A percentile compares a stretch with the other conserved stretches of the same genome.
Conservation (phyloP, 2,113 vertebrate species). For the Pipa parva region DNA sequence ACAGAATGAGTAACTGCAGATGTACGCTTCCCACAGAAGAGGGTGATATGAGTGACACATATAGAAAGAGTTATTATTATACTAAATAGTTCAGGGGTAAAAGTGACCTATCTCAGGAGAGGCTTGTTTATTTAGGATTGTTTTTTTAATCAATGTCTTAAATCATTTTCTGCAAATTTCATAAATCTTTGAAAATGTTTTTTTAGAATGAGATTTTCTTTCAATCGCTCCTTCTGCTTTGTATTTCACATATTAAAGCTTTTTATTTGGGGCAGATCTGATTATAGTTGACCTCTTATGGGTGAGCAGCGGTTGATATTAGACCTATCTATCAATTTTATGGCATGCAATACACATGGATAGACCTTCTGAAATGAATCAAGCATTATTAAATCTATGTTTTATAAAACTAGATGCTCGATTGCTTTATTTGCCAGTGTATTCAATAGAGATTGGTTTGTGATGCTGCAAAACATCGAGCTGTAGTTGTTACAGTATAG, state of each 20-base stretch:
- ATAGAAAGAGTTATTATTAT: no score
- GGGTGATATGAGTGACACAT: no score
- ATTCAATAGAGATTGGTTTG: background rate
- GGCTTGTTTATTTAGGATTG: background rate
- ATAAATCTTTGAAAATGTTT: background rate
- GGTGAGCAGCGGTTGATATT: constrained; percentile 4
- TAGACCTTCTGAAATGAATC: constrained; percentile 24
- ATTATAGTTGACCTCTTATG: constrained; percentile 7
- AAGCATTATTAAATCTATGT: constrained; percentile 28
- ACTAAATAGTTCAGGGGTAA: no score
- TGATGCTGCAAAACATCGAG: no score
- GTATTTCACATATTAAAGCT: background rate
- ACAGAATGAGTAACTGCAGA: no score
- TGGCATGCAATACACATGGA: constrained; percentile 10
- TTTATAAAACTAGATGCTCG: constrained; percentile 13
- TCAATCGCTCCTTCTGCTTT: background rate
- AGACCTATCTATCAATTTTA: constrained; percentile 21
- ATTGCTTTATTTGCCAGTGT: background rate
- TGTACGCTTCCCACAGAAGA: no score
- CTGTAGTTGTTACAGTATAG: no score
- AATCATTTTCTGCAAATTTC: constrained; percentile 8
- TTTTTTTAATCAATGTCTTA: background rate
- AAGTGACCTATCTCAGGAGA: background rate
- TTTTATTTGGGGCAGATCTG: constrained; percentile 2
- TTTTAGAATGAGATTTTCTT: constrained; percentile 10